Evolutionary conservation across 1,140 invertebrate genomes (phyloP).

Genomic region (Dufourea novaeangliae): DNA sequence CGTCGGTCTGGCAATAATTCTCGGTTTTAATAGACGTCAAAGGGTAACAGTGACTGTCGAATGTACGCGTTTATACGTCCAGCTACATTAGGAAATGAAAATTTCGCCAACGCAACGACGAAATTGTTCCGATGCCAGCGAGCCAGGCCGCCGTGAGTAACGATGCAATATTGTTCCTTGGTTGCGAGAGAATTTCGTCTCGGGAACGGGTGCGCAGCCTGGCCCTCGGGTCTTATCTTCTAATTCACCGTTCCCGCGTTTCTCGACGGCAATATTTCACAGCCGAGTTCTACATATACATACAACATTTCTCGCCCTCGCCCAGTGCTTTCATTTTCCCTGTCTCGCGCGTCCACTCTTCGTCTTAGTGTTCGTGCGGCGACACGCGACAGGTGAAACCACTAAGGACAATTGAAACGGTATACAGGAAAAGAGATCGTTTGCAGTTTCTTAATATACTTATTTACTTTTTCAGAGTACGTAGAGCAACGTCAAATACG

Average conservation of each 20-base stretch:
- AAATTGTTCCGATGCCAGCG: neutral
- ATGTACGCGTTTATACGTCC: too few relatives aligned
- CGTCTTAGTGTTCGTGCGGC: neutral
- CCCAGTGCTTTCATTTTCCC: neutral
- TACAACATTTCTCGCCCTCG: too few relatives aligned
- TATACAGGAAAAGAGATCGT: too few relatives aligned
- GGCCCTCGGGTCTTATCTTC: neutral
- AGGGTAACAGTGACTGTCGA: too few relatives aligned
- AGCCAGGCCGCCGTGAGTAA: neutral
- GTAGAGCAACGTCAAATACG: too few relatives aligned
- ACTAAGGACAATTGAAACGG: too few relatives aligned
- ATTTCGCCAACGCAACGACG: neutral
- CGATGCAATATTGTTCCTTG: neutral
- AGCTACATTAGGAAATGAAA: conserved; percentile 1
- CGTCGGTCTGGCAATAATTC: too few relatives aligned
- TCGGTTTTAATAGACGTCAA: too few relatives aligned
- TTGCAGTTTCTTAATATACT: neutral
- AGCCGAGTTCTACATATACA: conserved; percentile 4
- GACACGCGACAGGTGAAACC: too few relatives aligned
- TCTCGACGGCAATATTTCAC: conserved; percentile 23
- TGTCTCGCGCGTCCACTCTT: neutral
- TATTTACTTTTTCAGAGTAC: too few relatives aligned
- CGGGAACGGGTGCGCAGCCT: neutral
- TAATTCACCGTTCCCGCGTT: neutral
- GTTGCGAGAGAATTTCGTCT: neutral